Evolutionary conservation across 2,113 vertebrate genomes (phyloP).

Genomic region (Amazona guildingii): DNA sequence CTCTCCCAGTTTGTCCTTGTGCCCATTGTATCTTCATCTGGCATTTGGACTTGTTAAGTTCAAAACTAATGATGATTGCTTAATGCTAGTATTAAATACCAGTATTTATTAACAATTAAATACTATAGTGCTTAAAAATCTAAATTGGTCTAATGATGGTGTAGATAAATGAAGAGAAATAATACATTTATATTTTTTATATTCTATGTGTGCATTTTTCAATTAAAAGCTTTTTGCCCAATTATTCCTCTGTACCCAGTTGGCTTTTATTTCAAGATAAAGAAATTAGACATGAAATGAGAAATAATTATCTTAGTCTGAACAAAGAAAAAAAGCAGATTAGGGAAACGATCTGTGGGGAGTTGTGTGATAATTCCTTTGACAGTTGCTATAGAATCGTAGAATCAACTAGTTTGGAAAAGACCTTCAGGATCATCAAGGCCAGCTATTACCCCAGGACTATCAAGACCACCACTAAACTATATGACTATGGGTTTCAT

Average conservation of each 20-base stretch:
- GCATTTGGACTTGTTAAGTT: not conserved
- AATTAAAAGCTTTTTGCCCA: not conserved
- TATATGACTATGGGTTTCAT: not conserved
- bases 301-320: not conserved
- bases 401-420: not conserved
- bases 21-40: rapidly evolving
- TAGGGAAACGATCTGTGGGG: not conserved
- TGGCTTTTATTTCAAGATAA: not conserved
- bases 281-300: not conserved
- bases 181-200: not conserved
- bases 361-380: not conserved
- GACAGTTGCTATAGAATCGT: not conserved
- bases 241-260: not conserved
- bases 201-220: not conserved
- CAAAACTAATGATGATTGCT: not conserved
- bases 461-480: not conserved
- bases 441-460: not conserved
- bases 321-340: not conserved
- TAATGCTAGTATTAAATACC: not conserved
- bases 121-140: not conserved
- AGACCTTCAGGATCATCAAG: not conserved
- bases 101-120: not conserved
- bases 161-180: not conserved
- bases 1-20: not conserved
- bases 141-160: not conserved